Evolutionary conservation across 2,113 vertebrate species (phyloP).

Genomic region (Gadus chalcogrammus): DNA sequence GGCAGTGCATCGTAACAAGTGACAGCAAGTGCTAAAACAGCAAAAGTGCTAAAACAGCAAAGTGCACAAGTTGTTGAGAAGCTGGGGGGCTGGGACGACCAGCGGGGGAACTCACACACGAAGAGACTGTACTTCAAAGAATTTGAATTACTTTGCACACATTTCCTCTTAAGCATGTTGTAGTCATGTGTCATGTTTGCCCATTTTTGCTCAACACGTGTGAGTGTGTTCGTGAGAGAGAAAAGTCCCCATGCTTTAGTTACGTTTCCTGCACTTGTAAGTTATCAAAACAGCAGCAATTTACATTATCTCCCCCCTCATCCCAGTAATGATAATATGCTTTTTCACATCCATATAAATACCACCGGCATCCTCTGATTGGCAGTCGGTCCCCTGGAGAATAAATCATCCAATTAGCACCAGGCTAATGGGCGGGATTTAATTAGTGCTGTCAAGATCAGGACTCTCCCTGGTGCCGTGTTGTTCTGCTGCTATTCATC

Average conservation of each 20-base stretch:
- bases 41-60: too few species aligned
- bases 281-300: slow-evolving; percentile 24
- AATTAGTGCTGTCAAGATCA: slow-evolving; percentile 60
- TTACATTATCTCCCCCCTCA: slow-evolving; percentile 30
- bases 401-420: slow-evolving; percentile 69
- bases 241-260: background rate
- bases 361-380: slow-evolving; percentile 49
- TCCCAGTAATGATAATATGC: slow-evolving; percentile 27
- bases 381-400: slow-evolving; percentile 54
- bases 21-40: too few species aligned
- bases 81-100: too few species aligned
- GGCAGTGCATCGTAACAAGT: too few species aligned
- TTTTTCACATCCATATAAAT: slow-evolving; percentile 46
- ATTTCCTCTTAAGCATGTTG: too few species aligned
- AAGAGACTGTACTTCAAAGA: background rate
- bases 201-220: too few species aligned
- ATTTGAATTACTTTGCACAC: too few species aligned
- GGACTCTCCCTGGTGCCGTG: slow-evolving; percentile 14
- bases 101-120: background rate
- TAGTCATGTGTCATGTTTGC: too few species aligned
- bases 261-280: slow-evolving; percentile 15
- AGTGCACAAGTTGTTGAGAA: too few species aligned
- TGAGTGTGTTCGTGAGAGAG: too few species aligned
- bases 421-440: slow-evolving; percentile 65
- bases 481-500: slow-evolving; percentile 60